A percentile compares a stretch with the other conserved stretches of the same genome.
These are phyloP conservation scores for Drosophila barbarae DNA, from an alignment of 2,888 invertebrate species.

Conservation along the genomic window DNA sequence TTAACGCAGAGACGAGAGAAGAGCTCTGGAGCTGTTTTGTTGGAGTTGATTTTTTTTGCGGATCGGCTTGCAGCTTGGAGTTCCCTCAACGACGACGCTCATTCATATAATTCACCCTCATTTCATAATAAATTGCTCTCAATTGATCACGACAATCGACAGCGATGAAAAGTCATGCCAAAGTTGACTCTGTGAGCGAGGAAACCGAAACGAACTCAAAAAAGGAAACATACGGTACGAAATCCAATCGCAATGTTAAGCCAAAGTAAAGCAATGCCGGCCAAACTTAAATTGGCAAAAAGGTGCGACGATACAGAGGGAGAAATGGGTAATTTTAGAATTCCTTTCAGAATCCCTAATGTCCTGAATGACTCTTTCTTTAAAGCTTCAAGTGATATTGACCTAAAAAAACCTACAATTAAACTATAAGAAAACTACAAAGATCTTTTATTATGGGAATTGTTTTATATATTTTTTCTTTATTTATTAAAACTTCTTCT, in stretches of 20 bases:
- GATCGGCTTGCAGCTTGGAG: slow-evolving; percentile 42
- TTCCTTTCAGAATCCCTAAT: no score
- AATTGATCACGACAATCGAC: slow-evolving; percentile 80
- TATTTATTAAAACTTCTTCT: background rate
- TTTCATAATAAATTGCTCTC: slow-evolving; percentile 81
- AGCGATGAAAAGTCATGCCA: slow-evolving; percentile 74
- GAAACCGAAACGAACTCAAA: slow-evolving; percentile 47
- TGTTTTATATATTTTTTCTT: background rate
- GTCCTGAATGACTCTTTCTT: no score
- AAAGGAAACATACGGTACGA: slow-evolving; percentile 52
- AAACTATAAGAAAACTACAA: no score
- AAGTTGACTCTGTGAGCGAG: slow-evolving; percentile 58
- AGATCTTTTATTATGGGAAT: background rate
- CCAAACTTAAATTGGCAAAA: slow-evolving; percentile 61
- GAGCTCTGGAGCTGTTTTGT: slow-evolving; percentile 9
- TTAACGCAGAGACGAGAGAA: slow-evolving; percentile 47
- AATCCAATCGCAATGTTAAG: slow-evolving; percentile 50
- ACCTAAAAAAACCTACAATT: background rate
- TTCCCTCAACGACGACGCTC: slow-evolving; percentile 59
- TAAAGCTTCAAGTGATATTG: background rate
- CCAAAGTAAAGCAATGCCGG: slow-evolving; percentile 32
- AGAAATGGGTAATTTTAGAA: background rate
- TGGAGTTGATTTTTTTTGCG: slow-evolving; percentile 5
- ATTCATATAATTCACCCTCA: slow-evolving; percentile 80
- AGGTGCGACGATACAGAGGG: slow-evolving; percentile 33